These are phyloP conservation scores for Centrocercus urophasianus DNA, from an alignment of 2,113 vertebrate species.

Conservation along the genomic window DNA sequence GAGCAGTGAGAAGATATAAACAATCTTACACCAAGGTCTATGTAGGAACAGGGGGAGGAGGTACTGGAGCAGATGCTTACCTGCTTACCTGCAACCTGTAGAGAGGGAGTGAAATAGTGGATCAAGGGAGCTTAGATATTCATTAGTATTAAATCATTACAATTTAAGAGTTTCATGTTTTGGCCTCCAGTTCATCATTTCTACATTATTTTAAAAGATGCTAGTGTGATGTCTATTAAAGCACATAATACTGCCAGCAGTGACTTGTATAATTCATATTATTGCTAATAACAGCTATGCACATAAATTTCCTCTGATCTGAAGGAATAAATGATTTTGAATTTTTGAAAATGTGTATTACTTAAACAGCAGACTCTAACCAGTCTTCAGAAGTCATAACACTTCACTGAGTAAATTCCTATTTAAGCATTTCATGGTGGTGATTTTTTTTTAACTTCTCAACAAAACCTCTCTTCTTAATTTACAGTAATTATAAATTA, in stretches of 20 bases:
- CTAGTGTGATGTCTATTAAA: background rate
- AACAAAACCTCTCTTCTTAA: background rate
- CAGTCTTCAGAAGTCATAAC: background rate
- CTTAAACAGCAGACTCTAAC: background rate
- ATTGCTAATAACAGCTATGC: background rate
- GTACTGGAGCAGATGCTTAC: too few species aligned
- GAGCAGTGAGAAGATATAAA: too few species aligned
- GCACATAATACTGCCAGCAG: background rate
- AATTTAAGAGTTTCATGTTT: background rate
- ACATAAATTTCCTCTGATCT: background rate
- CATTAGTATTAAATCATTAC: too few species aligned
- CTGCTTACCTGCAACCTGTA: too few species aligned
- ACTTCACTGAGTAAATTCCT: background rate
- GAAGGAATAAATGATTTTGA: background rate
- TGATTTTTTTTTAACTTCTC: background rate
- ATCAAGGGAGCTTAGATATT: too few species aligned
- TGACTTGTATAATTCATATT: background rate
- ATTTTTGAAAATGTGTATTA: background rate
- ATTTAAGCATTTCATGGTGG: background rate
- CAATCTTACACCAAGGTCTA: too few species aligned
- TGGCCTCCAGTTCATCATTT: background rate
- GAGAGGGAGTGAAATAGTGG: too few species aligned
- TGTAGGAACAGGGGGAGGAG: too few species aligned
- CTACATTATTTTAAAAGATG: background rate
- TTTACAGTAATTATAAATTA: background rate